Evolutionary conservation across 1,140 invertebrate genomes (phyloP).

Genomic region (Drosophila sturtevanti): DNA sequence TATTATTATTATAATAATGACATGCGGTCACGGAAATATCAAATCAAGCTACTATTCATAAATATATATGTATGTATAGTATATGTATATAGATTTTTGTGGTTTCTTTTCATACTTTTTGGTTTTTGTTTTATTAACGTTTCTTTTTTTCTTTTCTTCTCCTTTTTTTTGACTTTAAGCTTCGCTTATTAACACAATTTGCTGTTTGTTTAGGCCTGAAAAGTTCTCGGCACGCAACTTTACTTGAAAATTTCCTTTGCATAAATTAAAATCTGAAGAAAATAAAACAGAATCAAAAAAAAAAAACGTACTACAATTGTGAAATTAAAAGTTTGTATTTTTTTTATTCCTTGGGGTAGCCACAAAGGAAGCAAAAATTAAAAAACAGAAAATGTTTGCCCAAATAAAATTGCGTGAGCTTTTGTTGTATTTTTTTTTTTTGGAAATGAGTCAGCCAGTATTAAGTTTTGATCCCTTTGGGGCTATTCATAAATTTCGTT

Average conservation of each 20-base stretch:
- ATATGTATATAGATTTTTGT: conserved; percentile 12
- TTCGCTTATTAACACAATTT: conserved; percentile 26
- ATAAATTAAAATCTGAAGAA: conserved; percentile 40
- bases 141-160: neutral
- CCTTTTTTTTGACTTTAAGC: conserved; percentile 4
- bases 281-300: neutral
- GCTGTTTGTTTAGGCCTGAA: conserved; percentile 20
- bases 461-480: conserved; percentile 6
- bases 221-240: conserved; percentile 28
- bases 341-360: neutral
- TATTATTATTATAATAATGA: conserved; percentile 62
- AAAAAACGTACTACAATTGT: conserved; percentile 10
- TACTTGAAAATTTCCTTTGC: conserved; percentile 34
- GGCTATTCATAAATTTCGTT: conserved; percentile 1
- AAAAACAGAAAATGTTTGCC: conserved; percentile 4
- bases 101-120: neutral
- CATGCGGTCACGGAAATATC: conserved; percentile 72
- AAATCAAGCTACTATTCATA: conserved; percentile 53
- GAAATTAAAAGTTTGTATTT: conserved; percentile 35
- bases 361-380: neutral
- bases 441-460: neutral
- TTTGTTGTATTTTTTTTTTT: neutral
- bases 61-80: neutral
- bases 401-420: conserved; percentile 20
- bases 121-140: too few relatives aligned